A percentile compares a stretch with the other conserved stretches of the same genome.
phyloP scores from a whole-genome alignment of 1,140 invertebrate genomes.

The Macrocentrus cingulum region DNA sequence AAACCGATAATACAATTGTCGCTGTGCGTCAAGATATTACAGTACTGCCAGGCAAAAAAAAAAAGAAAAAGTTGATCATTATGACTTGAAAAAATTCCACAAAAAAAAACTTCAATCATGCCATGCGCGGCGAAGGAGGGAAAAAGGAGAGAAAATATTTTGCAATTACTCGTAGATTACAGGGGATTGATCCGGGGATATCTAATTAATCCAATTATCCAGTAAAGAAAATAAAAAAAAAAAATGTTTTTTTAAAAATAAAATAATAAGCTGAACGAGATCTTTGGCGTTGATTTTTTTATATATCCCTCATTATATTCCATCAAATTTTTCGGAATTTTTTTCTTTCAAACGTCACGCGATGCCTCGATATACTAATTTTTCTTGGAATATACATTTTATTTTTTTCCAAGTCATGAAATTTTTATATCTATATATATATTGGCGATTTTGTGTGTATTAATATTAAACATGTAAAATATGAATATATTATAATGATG shows the following conservation, averaged over 20 bases:
- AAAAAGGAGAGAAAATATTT: too few species aligned
- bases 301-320: conserved; percentile 33
- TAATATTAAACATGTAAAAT: too few species aligned
- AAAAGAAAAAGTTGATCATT: too few species aligned
- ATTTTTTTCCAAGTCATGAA: conserved; percentile 14
- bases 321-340: conserved; percentile 41
- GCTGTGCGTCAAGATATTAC: conserved; percentile 28
- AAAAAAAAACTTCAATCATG: too few species aligned
- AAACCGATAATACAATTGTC: conserved; percentile 58
- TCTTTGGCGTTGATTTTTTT: neutral
- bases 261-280: conserved; percentile 6
- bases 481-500: too few species aligned
- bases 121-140: too few species aligned
- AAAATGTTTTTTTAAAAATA: conserved; percentile 25
- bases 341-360: conserved; percentile 43
- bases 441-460: too few species aligned
- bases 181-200: conserved; percentile 40
- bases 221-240: conserved; percentile 45
- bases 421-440: too few species aligned
- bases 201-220: conserved; percentile 57
- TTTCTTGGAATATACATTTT: conserved; percentile 51
- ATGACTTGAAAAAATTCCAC: too few species aligned
- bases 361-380: conserved; percentile 41
- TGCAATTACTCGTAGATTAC: conserved; percentile 35
- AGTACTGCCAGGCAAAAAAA: conserved; percentile 17